Conservation (phyloP, 2,113 vertebrate genomes). For the Coptodon bakossiorum region DNA sequence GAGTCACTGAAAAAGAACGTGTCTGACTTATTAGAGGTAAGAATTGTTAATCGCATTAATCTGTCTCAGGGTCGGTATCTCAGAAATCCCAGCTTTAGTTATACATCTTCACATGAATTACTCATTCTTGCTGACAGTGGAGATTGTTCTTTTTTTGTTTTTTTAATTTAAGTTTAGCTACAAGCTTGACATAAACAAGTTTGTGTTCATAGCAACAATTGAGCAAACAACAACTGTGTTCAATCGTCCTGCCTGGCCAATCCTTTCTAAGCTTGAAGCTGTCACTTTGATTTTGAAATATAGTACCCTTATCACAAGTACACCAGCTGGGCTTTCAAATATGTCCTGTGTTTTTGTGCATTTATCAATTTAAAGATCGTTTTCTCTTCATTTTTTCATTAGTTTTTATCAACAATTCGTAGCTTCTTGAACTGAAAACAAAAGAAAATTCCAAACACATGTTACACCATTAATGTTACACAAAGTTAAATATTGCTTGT, state of each 20-base stretch:
- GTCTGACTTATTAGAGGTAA: slow-evolving; percentile 86
- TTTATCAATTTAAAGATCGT: not conserved
- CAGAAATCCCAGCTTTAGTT: not conserved
- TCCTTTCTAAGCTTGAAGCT: not conserved
- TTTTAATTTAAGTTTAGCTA: not conserved
- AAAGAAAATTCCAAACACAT: fast-evolving
- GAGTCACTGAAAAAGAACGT: slow-evolving; percentile 86
- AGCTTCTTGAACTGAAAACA: not conserved
- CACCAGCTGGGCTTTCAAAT: not conserved
- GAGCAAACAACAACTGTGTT: not conserved
- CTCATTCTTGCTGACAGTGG: not conserved
- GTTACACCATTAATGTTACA: not conserved
- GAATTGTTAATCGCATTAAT: not conserved
- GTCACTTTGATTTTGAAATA: not conserved
- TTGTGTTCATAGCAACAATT: not conserved
- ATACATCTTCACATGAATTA: not conserved
- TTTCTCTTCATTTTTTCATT: not conserved
- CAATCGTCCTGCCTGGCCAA: fast-evolving
- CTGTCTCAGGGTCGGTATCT: fast-evolving
- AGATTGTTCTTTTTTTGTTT: not conserved
- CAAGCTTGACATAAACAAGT: not conserved
- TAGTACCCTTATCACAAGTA: not conserved
- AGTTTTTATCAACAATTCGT: fast-evolving
- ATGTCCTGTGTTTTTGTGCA: not conserved
- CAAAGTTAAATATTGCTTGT: not conserved